Percentiles rank a stretch among this genome's conserved stretches.
phyloP scores from a whole-genome alignment of 2,888 invertebrate genomes.

The Elysia crispata region DNA sequence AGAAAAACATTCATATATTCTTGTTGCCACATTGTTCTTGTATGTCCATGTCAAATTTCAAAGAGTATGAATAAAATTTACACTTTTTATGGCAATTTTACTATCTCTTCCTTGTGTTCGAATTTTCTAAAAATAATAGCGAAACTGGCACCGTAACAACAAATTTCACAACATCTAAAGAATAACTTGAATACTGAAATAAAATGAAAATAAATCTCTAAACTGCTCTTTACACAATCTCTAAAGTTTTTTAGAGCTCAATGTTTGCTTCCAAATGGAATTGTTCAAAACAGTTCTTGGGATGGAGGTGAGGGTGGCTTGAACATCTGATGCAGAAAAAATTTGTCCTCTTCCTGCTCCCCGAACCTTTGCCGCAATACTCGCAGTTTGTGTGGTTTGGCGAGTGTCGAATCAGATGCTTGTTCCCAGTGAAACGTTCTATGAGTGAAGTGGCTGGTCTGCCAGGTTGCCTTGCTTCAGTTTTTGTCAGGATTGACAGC shows the following conservation, averaged over 20 bases:
- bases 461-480: not conserved
- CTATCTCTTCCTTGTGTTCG: no score
- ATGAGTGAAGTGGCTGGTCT: not conserved
- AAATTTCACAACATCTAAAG: no score
- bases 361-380: not conserved
- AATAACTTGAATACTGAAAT: no score
- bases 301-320: not conserved
- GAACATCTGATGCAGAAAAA: not conserved
- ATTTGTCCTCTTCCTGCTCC: not conserved
- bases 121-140: no score
- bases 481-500: not conserved
- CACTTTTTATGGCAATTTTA: no score
- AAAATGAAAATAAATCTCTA: not conserved
- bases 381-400: not conserved
- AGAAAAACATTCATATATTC: no score
- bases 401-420: not conserved
- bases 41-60: no score
- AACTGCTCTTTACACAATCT: not conserved
- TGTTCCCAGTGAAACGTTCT: not conserved
- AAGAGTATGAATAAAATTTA: no score
- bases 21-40: no score
- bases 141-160: no score
- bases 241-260: not conserved
- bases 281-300: not conserved
- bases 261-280: not conserved